Conservation (phyloP, 2,888 invertebrate species). For the Neria commutata region DNA sequence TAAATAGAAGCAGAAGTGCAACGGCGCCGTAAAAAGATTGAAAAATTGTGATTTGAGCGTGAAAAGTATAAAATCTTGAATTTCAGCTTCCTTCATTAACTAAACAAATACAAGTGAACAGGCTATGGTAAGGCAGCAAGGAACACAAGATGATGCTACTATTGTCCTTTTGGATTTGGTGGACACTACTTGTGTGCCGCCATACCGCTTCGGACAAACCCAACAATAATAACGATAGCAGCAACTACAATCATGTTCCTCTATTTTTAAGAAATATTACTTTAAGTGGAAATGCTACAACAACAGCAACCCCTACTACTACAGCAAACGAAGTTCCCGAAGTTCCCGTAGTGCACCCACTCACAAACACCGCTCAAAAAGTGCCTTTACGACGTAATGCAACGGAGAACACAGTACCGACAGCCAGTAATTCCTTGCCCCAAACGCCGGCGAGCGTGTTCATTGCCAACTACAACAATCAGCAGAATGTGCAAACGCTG, state of each 20-base stretch:
- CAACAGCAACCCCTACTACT: conserved; percentile 8
- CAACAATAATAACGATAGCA: too few relatives aligned
- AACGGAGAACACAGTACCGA: conserved; percentile 22
- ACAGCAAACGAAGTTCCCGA: neutral
- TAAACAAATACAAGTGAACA: too few relatives aligned
- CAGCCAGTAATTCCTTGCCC: conserved; percentile 3
- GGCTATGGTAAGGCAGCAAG: too few relatives aligned
- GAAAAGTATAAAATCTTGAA: too few relatives aligned
- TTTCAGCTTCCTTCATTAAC: too few relatives aligned
- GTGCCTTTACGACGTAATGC: conserved; percentile 47
- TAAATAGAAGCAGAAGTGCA: too few relatives aligned
- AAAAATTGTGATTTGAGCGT: too few relatives aligned
- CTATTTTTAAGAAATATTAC: conserved; percentile 43
- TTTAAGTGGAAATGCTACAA: conserved; percentile 28
- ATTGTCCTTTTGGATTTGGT: too few relatives aligned
- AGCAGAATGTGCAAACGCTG: conserved; percentile 52
- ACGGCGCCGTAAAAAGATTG: too few relatives aligned
- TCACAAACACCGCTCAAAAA: conserved; percentile 42
- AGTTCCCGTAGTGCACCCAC: conserved; percentile 19
- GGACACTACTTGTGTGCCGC: too few relatives aligned
- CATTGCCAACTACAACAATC: conserved; percentile 46
- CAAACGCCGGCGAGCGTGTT: conserved; percentile 42
- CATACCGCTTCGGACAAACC: too few relatives aligned
- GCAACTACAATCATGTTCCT: conserved; percentile 38
- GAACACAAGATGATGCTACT: too few relatives aligned